Base-by-base conservation (phyloP, 1,140 invertebrate species). In the Brachionus koreanus region DNA sequence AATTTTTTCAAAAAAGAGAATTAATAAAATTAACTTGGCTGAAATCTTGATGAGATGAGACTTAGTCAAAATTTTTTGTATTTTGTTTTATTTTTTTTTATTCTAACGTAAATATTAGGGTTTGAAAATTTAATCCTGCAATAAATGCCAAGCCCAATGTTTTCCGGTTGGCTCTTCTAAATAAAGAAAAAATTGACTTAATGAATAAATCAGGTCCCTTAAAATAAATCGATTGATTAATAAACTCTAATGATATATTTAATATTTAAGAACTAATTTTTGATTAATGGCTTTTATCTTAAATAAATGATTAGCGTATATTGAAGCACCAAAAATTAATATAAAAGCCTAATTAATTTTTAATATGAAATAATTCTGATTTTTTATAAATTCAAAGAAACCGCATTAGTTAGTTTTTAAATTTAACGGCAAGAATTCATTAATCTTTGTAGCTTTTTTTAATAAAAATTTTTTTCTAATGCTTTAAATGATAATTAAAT, bases 251-350 rank as follows among this genome's bases (percentile, higher is more conserved):
- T 57, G 49, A 57, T 57, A 57, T 57, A 57, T 57, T 29, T 57
- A 57, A 57, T 57, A 57, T 57, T 23, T 57, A 57, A 57, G 49
- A 57, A 19, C 49, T 57, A 57, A 57, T 57, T 57, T 57, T 57
- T 57, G 49, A 57, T 57, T 57, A 23, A 57, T 57, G 49, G 16
- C 16, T 57, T 57, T 57, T 57, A 57, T 57, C 16, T 57, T 57
- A 57, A 57, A 57, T 57, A 57, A 57, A 57, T 57, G 49, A 57
- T 57, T 57, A 57, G 49, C 49, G 49, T 57, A 57, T 57, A 57
- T 57, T 57, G 16, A 57, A 57, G 49, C n/a, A 57, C 19, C 19
- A 57, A 25, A 23, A 57, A 57, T 57, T 7, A 52, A 57, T 19
- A 9, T 19, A 16, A 57, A 57, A 57, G n/a, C 16, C 16, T 57